These are phyloP conservation scores for Papilio machaon DNA, from an alignment of 1,140 invertebrate genomes.

Conservation along the genomic window DNA sequence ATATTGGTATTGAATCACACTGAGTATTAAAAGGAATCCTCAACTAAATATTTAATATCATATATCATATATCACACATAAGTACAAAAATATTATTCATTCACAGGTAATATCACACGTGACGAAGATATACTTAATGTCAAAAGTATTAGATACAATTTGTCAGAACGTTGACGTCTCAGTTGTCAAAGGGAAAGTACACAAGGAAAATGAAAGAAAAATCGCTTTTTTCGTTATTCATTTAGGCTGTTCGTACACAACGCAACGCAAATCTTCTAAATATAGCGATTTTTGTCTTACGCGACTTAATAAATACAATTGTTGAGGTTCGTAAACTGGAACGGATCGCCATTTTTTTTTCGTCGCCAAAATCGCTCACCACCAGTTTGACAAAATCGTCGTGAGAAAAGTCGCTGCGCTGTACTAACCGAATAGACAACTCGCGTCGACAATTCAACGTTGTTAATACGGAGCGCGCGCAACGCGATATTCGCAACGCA, in stretches of 20 bases:
- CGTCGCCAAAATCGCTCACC: no score
- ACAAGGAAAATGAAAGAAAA: background rate
- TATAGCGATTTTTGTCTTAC: no score
- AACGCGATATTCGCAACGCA: no score
- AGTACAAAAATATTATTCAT: background rate
- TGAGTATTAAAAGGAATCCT: background rate
- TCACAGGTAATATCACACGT: constrained; percentile 7
- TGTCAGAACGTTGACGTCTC: background rate
- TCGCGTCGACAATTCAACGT: no score
- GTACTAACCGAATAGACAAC: no score
- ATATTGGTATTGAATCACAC: background rate
- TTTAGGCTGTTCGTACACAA: background rate
- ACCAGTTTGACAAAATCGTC: no score
- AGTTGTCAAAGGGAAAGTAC: background rate
- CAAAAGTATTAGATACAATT: constrained; percentile 18
- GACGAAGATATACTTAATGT: constrained; percentile 12
- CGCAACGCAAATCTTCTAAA: no score
- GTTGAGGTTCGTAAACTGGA: no score
- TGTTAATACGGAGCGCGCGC: no score
- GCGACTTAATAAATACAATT: no score
- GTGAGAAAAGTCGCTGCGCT: no score
- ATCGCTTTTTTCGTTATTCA: background rate
- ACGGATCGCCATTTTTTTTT: no score
- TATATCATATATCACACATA: background rate
- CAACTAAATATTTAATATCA: constrained; percentile 10